Base-by-base conservation (phyloP, 2,888 invertebrate species). In the Tachina lurida region DNA sequence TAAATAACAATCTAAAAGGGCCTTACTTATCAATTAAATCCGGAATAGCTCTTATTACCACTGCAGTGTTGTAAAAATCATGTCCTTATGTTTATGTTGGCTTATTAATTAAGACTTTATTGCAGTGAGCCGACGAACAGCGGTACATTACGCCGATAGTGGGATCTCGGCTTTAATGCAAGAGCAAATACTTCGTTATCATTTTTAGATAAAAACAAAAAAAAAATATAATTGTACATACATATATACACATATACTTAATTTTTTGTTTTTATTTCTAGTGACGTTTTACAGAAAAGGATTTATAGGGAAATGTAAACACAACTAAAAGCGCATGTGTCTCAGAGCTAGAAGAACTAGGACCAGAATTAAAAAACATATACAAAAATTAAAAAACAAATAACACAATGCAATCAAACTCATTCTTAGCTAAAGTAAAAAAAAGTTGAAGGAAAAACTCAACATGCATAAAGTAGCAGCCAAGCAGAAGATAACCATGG, bases 271-370 rank as follows among this genome's bases (percentile, higher is more conserved):
- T 52, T 58, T 45, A 62, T 60, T 68, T 60, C 49, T 49, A n/a
- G 47, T 49, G 22, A 19, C 45, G 41, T 54, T 43, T 65, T 71
- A 67, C 19, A 52, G 71, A 62, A 78, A 76, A 39, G 49, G 5
- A 41, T 62, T 43, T 54, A 22, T 65, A 83, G 68, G 68, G 73
- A 84, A 83, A 85, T 80, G 83, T 83, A 87, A 87, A 85, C 83
- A 87, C 58, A 68, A 77, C 56, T 31, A 77, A 84, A 77, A 75
- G 87, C 84, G 87, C 87, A 84, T 87, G 87, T 79, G 87, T 74
- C 76, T 76, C 43, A 73, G 65, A 56, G 83, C 75, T 67, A 82
- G 17, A 71, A 58, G 52, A 60, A 52, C 52, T 5, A 52, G 13
- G 43, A 8, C 41, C 52, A 73, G 31, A 78, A 68, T 31, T n/a